Conservation (phyloP, 2,888 invertebrate species). For the Capitulum mitella region DNA sequence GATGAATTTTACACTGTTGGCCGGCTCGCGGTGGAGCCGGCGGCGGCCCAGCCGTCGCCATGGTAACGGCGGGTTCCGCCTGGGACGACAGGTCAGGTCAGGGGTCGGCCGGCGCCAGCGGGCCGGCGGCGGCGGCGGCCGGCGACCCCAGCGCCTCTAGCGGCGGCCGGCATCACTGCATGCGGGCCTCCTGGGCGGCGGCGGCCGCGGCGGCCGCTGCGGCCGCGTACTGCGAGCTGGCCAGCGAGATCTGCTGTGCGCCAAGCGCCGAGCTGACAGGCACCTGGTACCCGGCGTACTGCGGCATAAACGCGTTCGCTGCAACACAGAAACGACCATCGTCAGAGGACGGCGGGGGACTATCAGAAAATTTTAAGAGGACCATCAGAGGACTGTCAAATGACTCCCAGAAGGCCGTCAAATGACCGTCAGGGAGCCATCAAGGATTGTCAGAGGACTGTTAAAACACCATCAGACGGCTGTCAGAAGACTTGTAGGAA, state of each 20-base stretch:
- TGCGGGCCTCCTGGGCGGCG: constrained; percentile 10
- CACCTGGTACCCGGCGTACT: constrained; percentile 18
- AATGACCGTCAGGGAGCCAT: too few relatives aligned
- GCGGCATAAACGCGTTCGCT: constrained; percentile 11
- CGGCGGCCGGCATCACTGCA: background rate
- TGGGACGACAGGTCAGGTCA: background rate
- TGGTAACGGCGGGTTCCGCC: background rate
- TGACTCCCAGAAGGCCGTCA: too few relatives aligned
- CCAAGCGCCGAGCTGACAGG: background rate
- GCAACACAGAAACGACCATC: too few relatives aligned
- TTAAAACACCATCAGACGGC: too few relatives aligned
- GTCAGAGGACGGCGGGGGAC: too few relatives aligned
- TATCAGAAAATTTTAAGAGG: too few relatives aligned
- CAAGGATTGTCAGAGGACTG: too few relatives aligned
- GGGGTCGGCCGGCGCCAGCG: background rate
- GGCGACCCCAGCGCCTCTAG: constrained; percentile 1
- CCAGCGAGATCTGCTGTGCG: constrained; percentile 3
- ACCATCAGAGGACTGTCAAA: too few relatives aligned
- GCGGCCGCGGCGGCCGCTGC: constrained; percentile 9
- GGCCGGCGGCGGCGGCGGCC: background rate
- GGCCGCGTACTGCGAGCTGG: constrained; percentile 10
- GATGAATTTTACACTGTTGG: background rate
- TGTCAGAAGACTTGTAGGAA: too few relatives aligned
- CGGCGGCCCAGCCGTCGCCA: background rate
- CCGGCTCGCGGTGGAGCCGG: background rate